Evolutionary conservation across 64 coral and sea anemone genomes (phyloP), one percentile per base, ranked within the genome.

Genomic region (Pocillopora damicornis): DNA sequence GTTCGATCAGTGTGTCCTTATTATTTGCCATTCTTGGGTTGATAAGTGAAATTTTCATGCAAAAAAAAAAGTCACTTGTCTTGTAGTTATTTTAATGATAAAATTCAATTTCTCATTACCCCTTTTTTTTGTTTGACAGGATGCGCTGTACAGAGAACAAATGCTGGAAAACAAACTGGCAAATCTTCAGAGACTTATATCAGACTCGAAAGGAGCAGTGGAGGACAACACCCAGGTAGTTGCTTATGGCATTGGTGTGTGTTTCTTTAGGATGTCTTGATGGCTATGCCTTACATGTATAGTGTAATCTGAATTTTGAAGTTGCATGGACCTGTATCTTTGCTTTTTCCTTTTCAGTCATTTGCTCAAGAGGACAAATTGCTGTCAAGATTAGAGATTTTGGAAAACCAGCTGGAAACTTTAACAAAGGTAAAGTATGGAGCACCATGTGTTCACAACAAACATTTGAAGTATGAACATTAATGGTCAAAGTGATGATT

Each of bases 311-410:
- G 30, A 30, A 30, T 30, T 30, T n/a, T 64, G 15, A 63, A 36
- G n/a, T 59, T 36, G 5, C 37, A 51, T 7, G 42, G 42, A 51
- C 56, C 1, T 17, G 12, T 14, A 17, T 76, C 22, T 57, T 88
- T 12, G 61, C 13, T 30, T 15, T 30, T 88, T 13, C 62, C 2
- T 60, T 91, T 79, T 81, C 79, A 99, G 97, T 89, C 86, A 57
- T 89, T 99, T 89, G 92, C 92, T 88, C 97, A 99, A 86, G 97
- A 99, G 82, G 97, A 99, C 73, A 99, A 99, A 89, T 91, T 99
- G 1, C 86, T 99, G 45, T 95, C 97, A 73, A 95, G 97, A 92
- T 76, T 99, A 69, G 97, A 99, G 84, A 99, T 88, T 72, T 88
- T 99, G 87, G 97, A 99, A 93, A 99, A 95, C 59, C 97, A 99